Conservation (phyloP, 1,140 invertebrate species). For the Colletes gigas region DNA sequence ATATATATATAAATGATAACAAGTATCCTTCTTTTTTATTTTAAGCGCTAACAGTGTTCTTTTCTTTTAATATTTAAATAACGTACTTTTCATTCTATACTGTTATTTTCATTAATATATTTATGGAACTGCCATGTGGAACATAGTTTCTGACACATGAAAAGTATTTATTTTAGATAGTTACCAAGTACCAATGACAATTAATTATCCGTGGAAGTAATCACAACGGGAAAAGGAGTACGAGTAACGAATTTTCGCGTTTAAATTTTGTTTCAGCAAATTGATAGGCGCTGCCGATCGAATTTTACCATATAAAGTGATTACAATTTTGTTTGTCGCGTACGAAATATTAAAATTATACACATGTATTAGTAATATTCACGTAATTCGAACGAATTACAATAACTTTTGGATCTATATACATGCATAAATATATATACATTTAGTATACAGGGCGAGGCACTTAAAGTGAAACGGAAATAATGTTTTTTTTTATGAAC, state of each 20-base stretch:
- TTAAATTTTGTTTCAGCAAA: not conserved
- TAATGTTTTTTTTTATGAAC: not conserved
- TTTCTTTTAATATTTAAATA: slow-evolving; percentile 28
- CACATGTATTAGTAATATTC: not conserved
- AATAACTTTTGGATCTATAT: slow-evolving; percentile 44
- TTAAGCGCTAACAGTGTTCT: slow-evolving; percentile 32
- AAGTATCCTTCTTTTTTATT: slow-evolving; percentile 24
- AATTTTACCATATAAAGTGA: slow-evolving; percentile 10
- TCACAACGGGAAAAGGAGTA: not conserved
- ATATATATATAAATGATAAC: slow-evolving; percentile 35
- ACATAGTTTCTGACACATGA: slow-evolving; percentile 36
- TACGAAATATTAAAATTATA: slow-evolving; percentile 3
- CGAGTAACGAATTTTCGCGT: not conserved
- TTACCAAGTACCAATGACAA: not conserved
- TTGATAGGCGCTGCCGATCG: not conserved
- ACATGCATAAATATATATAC: slow-evolving; percentile 59
- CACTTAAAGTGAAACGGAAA: slow-evolving; percentile 25
- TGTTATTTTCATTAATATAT: slow-evolving; percentile 28
- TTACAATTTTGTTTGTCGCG: not conserved
- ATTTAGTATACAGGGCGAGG: slow-evolving; percentile 43
- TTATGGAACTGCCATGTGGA: slow-evolving; percentile 13
- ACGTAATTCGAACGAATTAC: slow-evolving; percentile 9
- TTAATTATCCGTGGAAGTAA: not conserved
- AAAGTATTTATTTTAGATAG: slow-evolving; percentile 2
- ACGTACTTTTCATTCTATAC: slow-evolving; percentile 46